These are phyloP conservation scores for Acanthornis magna DNA, from an alignment of 2,797 vertebrate species.

Conservation along the genomic window DNA sequence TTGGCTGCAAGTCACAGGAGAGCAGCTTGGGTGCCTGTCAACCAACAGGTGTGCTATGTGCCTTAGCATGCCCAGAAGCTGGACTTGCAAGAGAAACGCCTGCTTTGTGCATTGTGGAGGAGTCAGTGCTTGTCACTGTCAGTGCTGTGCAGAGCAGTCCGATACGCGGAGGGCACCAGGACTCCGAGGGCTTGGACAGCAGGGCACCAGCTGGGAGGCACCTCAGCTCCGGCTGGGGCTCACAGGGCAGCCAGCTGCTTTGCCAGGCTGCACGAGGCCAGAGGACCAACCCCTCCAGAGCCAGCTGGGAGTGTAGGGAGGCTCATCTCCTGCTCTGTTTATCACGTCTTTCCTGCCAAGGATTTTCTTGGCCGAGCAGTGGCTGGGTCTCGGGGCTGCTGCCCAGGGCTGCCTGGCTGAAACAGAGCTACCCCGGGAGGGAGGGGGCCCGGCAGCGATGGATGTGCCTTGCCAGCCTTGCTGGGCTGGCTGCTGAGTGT, in stretches of 20 bases:
- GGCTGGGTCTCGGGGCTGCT: not conserved
- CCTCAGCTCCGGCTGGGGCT: not conserved
- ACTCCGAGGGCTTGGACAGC: not conserved
- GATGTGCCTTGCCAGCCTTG: not conserved
- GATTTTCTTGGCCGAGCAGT: not conserved
- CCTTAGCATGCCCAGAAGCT: not conserved
- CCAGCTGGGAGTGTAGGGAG: not conserved
- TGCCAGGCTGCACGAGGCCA: not conserved
- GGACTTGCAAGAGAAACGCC: not conserved
- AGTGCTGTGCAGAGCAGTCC: not conserved
- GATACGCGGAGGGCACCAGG: not conserved
- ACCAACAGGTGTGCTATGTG: fast-evolving
- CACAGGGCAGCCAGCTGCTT: not conserved
- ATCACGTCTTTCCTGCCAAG: not conserved
- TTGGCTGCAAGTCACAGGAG: not conserved
- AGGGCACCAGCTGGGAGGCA: not conserved
- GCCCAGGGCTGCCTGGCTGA: not conserved
- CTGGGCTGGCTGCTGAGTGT: not conserved
- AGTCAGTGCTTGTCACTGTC: not conserved
- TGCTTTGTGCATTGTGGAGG: not conserved
- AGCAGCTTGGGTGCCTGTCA: not conserved
- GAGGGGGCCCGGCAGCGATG: fast-evolving
- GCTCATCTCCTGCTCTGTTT: not conserved
- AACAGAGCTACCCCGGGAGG: not conserved
- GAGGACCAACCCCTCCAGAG: not conserved